Evolutionary conservation across 2,888 invertebrate genomes (phyloP), one percentile per base, ranked within the genome.

Genomic region (Zonitis immaculata): DNA sequence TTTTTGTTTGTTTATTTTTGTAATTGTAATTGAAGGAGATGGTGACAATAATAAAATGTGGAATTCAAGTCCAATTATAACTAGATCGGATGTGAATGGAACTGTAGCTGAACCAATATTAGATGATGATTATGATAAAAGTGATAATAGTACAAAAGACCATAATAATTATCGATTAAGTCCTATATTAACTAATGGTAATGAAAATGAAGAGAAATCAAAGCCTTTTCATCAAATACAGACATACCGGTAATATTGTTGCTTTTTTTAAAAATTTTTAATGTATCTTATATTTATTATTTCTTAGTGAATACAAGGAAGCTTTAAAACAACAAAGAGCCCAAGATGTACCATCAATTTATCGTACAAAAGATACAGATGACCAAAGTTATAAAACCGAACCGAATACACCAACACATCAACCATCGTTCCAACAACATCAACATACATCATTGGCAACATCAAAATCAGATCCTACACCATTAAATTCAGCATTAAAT

Each of bases 241-340:
- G 78, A 88, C 88, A 54, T 88, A 88, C 80, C 86, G 85, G 87
- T 87, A 81, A n/a, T n/a, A n/a, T n/a, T n/a, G n/a, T n/a, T n/a
- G n/a, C n/a, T n/a, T n/a, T n/a, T n/a, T n/a, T n/a, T n/a, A n/a
- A n/a, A n/a, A n/a, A n/a, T n/a, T n/a, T n/a, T n/a, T n/a, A n/a
- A n/a, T n/a, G n/a, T n/a, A n/a, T n/a, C n/a, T n/a, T n/a, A n/a
- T n/a, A n/a, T n/a, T n/a, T n/a, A n/a, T n/a, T n/a, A n/a, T n/a
- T n/a, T n/a, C n/a, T n/a, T n/a, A n/a, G 91, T 77, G 91, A 92
- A 79, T 92, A 91, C 79, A 92, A 92, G 79, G 92, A 92, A 81
- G 91, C 91, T 53, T 76, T 91, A 72, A 87, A 88, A 75, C 89
- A 89, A 68, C 92, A 92, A 75, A 82, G 92, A 64, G 88, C 86